phyloP scores from a whole-genome alignment of 1,140 invertebrate genomes.

The Tetramorium alpestre region DNA sequence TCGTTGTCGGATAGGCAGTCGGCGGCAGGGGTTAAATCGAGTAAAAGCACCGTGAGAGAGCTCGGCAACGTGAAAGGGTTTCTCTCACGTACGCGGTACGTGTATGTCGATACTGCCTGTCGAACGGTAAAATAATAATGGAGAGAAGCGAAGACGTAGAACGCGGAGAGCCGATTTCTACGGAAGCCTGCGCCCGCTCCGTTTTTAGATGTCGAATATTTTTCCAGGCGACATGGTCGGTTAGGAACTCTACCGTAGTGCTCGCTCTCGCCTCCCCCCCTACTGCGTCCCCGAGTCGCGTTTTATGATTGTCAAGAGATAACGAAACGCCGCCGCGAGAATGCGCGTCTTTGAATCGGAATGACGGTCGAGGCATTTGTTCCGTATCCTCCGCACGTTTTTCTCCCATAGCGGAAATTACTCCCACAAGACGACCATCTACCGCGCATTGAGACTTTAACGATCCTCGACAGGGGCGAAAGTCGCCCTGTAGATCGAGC shows the following conservation, averaged over 20 bases:
- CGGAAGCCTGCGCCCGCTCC: neutral
- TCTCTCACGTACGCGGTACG: conserved; percentile 77
- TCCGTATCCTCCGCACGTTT: conserved; percentile 57
- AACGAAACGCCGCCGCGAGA: conserved; percentile 28
- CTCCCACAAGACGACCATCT: conserved; percentile 18
- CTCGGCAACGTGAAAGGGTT: conserved; percentile 73
- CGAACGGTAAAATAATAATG: conserved; percentile 80
- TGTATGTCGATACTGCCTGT: conserved; percentile 76
- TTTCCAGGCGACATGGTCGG: conserved; percentile 21
- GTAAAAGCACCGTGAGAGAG: conserved; percentile 69
- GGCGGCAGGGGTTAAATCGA: conserved; percentile 71
- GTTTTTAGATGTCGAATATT: conserved; percentile 59
- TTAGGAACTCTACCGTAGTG: neutral
- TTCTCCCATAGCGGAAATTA: conserved; percentile 55
- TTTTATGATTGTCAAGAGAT: conserved; percentile 35
- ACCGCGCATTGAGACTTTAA: conserved; percentile 35
- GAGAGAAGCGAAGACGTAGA: conserved; percentile 61
- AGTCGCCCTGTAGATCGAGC: conserved; percentile 9
- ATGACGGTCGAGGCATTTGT: conserved; percentile 68
- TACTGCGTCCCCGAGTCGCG: neutral
- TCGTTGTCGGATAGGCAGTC: conserved; percentile 40
- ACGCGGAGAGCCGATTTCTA: conserved; percentile 39
- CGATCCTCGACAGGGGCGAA: neutral
- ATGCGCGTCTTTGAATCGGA: conserved; percentile 69
- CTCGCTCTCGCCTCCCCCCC: too few species aligned